Percentiles rank a stretch among this genome's conserved stretches.
phyloP scores from a whole-genome alignment of 2,888 invertebrate species.

The Macrophya alboannulata region DNA sequence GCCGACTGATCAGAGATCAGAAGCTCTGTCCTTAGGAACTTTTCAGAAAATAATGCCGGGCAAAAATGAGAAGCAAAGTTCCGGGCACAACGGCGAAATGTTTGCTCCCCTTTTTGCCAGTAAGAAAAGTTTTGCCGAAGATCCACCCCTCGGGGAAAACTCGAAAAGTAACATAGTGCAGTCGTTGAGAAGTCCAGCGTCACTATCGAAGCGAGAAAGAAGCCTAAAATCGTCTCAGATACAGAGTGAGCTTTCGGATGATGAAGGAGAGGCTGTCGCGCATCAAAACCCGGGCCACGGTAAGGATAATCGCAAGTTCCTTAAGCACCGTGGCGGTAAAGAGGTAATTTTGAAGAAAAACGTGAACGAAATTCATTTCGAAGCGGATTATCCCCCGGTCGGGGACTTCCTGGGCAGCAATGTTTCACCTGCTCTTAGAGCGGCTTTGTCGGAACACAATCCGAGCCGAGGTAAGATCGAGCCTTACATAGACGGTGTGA shows the following conservation, averaged over 20 bases:
- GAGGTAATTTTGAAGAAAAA: background rate
- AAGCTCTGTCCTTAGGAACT: background rate
- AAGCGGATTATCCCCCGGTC: background rate
- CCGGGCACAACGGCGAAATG: background rate
- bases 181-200: background rate
- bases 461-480: constrained; percentile 52
- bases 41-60: background rate
- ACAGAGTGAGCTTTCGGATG: background rate
- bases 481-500: constrained; percentile 37
- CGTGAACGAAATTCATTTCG: constrained; percentile 1
- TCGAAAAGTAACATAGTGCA: background rate
- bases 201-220: constrained; percentile 33
- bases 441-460: constrained; percentile 5
- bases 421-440: background rate
- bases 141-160: background rate
- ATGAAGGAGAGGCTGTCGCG: background rate
- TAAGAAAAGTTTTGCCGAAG: background rate
- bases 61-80: background rate
- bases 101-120: background rate
- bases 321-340: background rate
- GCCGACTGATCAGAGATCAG: constrained; percentile 57
- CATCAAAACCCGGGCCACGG: background rate
- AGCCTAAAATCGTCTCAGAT: constrained; percentile 31
- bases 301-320: background rate
- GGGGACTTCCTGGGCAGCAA: background rate